phyloP scores from a whole-genome alignment of 2,113 vertebrate genomes.

The Strix uralensis region DNA sequence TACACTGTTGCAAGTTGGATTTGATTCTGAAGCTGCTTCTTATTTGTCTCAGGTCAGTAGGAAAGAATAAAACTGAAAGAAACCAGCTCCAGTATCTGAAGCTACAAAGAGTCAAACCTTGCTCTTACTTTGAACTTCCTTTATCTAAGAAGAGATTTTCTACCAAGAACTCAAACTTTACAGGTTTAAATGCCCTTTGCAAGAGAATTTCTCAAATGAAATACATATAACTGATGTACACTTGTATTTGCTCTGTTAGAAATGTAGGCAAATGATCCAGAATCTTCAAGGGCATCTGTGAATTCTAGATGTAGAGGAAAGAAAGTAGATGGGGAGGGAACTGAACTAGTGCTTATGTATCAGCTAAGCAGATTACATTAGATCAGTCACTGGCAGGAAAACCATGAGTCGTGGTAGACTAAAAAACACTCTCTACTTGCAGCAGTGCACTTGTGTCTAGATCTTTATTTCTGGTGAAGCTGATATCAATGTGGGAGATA shows the following conservation, averaged over 20 bases:
- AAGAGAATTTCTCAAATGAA: background rate
- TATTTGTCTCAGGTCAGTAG: background rate
- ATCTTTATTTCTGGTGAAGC: background rate
- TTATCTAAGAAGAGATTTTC: background rate
- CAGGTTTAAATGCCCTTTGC: background rate
- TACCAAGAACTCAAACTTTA: background rate
- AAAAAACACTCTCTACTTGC: background rate
- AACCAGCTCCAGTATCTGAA: background rate
- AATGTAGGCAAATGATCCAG: background rate
- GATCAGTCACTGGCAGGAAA: background rate
- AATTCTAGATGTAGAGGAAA: background rate
- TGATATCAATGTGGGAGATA: background rate
- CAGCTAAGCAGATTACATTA: background rate
- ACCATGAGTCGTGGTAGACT: background rate
- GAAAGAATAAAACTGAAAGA: background rate
- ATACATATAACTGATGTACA: background rate
- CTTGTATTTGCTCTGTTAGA: background rate
- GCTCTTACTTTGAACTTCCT: background rate
- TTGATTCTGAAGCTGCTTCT: background rate
- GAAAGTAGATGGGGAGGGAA: background rate
- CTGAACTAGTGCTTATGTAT: background rate
- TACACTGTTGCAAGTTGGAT: background rate
- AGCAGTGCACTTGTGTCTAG: background rate
- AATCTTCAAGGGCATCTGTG: background rate
- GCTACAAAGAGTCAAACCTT: background rate